Base-by-base conservation (phyloP, 2,797 vertebrate species). In the Anguilla marmorata region DNA sequence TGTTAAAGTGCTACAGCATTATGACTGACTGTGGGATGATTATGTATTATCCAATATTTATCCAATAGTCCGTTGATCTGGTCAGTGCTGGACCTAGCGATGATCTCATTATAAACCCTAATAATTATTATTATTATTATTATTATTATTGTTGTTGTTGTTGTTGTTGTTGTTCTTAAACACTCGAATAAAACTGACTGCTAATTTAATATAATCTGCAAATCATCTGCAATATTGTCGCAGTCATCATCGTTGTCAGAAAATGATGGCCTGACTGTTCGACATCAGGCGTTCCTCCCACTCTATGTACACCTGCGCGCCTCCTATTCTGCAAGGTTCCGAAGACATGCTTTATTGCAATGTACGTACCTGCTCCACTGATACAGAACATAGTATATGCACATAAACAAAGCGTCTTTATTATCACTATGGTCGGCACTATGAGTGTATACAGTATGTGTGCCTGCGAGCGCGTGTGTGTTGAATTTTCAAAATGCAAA, bases 401-500 rank as follows among this genome's bases (percentile, higher is more conserved):
- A 79, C 74, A 45, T 74, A 74, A 74, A 30, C 69, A 74, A 74
- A 79, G n/a, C 69, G 12, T 72, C n/a, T 72, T 72, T 72, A 30
- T 72, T 12, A 11, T 72, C 27, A 72, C 27, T 21, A 45, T 21
- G 3, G 37, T 45, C 14, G 14, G 14, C 72, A 76, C 14, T 37
- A 79, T 21, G 33, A 7, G 33, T 19, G 74, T 24, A 14, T 50
- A 6, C 9, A 12, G 3, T 74, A 27, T 74, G 69, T 50, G 74
- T 76, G 33, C 4, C 12, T 37, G 74, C 37, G 12, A 41, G 74
- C 37, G 74, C 37, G 74, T 82, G 41, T 48, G 45, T 12, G 79
- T n/a, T 8, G 2, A 76, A 76, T 69, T 69, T 27, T 16, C 21
- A 3, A 24, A 63, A 63, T 24, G 9, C 63, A 69, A 69, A 69